These are phyloP conservation scores for Lepidocyrtinus sp. DNA, from an alignment of 2,888 invertebrate genomes.

Conservation along the genomic window DNA sequence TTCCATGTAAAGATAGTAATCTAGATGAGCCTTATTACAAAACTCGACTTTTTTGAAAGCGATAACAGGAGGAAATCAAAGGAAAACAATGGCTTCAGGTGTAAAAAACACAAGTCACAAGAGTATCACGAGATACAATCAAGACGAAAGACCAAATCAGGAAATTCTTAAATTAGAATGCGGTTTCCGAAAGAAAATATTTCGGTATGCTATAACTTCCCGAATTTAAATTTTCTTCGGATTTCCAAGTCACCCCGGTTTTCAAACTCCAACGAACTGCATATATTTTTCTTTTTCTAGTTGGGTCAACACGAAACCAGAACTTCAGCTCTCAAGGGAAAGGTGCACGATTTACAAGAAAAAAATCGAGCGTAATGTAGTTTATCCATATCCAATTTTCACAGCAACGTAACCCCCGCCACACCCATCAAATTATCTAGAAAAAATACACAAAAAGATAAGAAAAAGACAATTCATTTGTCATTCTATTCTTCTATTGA, in stretches of 20 bases:
- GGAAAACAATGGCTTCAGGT: neutral
- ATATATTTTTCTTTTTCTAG: no score
- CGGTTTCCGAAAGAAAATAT: no score
- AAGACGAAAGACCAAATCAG: neutral
- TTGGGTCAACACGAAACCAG: no score
- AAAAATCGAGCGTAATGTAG: no score
- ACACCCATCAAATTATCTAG: conserved; percentile 54
- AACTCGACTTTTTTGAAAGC: neutral
- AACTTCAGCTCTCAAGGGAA: no score
- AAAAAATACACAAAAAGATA: conserved; percentile 10
- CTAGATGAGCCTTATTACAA: conserved; percentile 7
- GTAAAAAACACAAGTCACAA: neutral
- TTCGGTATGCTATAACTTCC: no score
- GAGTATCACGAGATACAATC: neutral
- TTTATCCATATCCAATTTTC: no score
- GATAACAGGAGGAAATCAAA: conserved; percentile 3
- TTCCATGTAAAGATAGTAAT: neutral
- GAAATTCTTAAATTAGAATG: no score
- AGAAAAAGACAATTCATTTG: conserved; percentile 60
- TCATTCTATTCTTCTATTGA: conserved; percentile 41
- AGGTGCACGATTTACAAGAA: conserved; percentile 37
- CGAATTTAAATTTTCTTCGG: no score
- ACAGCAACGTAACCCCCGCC: conserved; percentile 5
- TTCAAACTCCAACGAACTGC: neutral
- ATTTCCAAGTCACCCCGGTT: no score